A percentile compares a stretch with the other conserved stretches of the same genome.
phyloP scores from a whole-genome alignment of 1,140 invertebrate genomes.

The Bombus polaris region DNA sequence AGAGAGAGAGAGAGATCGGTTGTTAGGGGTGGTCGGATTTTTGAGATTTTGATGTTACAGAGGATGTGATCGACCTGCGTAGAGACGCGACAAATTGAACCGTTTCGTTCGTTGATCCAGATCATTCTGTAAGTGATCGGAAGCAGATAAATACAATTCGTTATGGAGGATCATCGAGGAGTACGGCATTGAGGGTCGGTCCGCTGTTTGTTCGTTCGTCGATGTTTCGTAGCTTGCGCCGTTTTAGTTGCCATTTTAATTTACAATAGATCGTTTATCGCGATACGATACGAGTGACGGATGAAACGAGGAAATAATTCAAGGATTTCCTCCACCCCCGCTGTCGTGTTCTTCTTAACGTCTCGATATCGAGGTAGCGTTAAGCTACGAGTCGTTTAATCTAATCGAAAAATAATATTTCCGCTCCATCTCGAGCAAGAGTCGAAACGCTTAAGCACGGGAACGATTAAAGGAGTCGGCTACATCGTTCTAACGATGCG shows the following conservation, averaged over 20 bases:
- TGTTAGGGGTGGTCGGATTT: not conserved
- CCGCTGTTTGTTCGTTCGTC: conserved; percentile 12
- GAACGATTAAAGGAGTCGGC: not conserved
- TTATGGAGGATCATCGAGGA: conserved; percentile 28
- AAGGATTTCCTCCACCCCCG: conserved; percentile 1
- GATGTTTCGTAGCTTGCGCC: conserved; percentile 26
- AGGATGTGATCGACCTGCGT: not conserved
- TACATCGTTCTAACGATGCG: conserved; percentile 1
- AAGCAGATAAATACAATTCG: not conserved
- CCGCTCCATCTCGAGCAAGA: not conserved
- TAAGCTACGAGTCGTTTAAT: not conserved
- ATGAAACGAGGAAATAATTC: conserved; percentile 55
- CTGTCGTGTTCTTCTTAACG: too few relatives aligned
- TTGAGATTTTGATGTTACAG: not conserved
- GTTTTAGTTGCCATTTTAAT: conserved; percentile 57
- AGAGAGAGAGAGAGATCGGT: not conserved
- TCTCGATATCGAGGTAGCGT: not conserved
- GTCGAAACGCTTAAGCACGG: not conserved
- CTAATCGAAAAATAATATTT: not conserved
- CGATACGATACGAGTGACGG: conserved; percentile 54
- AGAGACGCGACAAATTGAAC: not conserved
- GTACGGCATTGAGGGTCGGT: not conserved
- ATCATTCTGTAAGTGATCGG: not conserved
- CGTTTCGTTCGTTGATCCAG: not conserved
- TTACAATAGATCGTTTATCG: conserved; percentile 53